Base-by-base conservation (phyloP, 2,888 invertebrate genomes). In the Andrena praecox region DNA sequence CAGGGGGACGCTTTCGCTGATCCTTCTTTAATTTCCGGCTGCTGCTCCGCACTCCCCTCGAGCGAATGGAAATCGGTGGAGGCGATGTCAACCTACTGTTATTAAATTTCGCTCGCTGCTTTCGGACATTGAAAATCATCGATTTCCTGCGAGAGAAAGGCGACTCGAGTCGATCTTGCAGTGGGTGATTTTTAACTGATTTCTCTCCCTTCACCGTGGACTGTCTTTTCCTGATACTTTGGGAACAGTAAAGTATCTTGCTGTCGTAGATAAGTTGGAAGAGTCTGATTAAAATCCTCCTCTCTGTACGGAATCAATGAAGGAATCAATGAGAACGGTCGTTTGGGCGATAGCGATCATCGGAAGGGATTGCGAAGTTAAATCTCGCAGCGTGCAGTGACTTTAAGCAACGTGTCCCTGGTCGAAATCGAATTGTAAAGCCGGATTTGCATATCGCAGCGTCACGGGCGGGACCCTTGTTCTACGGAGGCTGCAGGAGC, bases 381-480 rank as follows among this genome's bases (percentile, higher is more conserved):
- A 75, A n/a, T 56, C 56, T 16, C 31, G 1, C 12, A 27, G 8
- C 29, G 59, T 1, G 29, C 31, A 27, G 35, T 52, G 67, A 72
- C 72, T 82, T 82, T 77, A 66, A 68, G 69, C 59, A 35, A 69
- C 62, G 63, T 33, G 33, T n/a, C 56, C 48, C 62, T 56, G 71
- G 31, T 56, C 70, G 73, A 63, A 77, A 59, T 70, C 63, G 84
- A 67, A 81, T 84, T 73, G 42, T n/a, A 75, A 77, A 75, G 66
- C 20, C 69, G 86, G 42, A 90, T 91, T 90, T 89, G 88, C 90
- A 90, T 91, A 91, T 88, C 85, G 80, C 78, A 54, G 54, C n/a
- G 88, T 82, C 84, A 87, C 82, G 86, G 50, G 16, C 52, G 35
- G 35, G 12, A 27, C 74, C 84, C 79, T 81, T 80, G 84, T 84